A percentile compares a stretch with the other conserved stretches of the same genome.
Evolutionary conservation across 2,113 vertebrate species (phyloP).

Genomic region (Telmatochromis bifrenatus): DNA sequence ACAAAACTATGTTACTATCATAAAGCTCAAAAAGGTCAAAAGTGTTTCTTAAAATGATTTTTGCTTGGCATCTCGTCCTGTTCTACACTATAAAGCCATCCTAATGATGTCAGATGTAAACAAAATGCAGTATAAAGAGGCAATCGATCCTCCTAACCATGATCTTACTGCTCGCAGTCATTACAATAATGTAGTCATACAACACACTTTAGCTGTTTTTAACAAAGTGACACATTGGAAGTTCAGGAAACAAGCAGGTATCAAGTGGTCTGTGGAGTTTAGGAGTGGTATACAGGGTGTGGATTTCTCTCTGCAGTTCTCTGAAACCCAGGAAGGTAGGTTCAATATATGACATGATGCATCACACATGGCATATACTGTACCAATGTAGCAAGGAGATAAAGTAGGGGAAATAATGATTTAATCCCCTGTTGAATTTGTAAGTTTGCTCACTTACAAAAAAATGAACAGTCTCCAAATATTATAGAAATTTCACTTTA

Average conservation of each 20-base stretch:
- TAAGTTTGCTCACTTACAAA: neutral
- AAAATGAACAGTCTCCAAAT: neutral
- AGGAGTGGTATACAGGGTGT: neutral
- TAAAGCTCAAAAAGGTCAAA: neutral
- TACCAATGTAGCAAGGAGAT: neutral
- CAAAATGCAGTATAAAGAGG: neutral
- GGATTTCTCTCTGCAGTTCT: neutral
- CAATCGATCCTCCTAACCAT: neutral
- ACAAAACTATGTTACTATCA: neutral
- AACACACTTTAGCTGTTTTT: neutral
- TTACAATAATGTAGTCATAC: neutral
- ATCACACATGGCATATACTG: neutral
- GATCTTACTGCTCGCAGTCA: neutral
- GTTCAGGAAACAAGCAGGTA: neutral
- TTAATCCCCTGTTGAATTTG: neutral
- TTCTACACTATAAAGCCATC: neutral
- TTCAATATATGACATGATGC: neutral
- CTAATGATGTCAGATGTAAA: neutral
- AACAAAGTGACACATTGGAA: neutral
- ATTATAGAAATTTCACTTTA: neutral
- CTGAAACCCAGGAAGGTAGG: neutral
- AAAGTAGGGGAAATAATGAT: neutral
- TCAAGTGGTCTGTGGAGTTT: neutral
- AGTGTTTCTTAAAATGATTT: neutral
- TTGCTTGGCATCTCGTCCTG: neutral